Base-by-base conservation (phyloP, 2,888 invertebrate genomes). In the Cephus sareptanus region DNA sequence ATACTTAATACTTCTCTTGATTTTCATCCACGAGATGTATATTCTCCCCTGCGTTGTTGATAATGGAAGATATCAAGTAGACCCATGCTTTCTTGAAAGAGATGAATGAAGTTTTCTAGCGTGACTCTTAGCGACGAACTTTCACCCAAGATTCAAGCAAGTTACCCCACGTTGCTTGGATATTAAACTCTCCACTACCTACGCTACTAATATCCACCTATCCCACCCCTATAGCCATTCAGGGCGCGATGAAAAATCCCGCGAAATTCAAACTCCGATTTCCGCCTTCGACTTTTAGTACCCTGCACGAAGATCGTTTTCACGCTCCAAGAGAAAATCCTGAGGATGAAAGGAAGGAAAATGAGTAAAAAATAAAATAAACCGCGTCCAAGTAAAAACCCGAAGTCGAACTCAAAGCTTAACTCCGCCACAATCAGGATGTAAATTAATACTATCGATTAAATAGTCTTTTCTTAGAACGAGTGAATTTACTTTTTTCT, bases 291-390 rank as follows among this genome's bases (percentile, higher is more conserved):
- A 56, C 23, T 56, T 56, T 56, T 56, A 56, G 56, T 56, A 15
- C 56, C 15, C 56, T 56, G 56, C 56, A 56, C 56, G 56, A 56
- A 23, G 56, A 56, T 56, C 56, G 56, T 56, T 56, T 56, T 56
- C 56, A 56, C 56, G 56, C 56, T 56, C 56, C 56, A 56, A 56
- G 56, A 56, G 56, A 56, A 56, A 56, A 56, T 23, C 23, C 56
- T 56, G 40, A 34, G 34, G 34, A 37, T 40, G 68, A 37, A 71
- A 73, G 4, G 69, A 74, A 80, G 75, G 69, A 40, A 74, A 69
- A 74, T 34, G 33, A 37, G 33, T 74, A 71, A 23, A 71, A n/a
- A 71, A 34, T 31, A n/a, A 34, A 71, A 71, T 12, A 76, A 76
- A 6, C n/a, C 40, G 13, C 23, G 56, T 56, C 23, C 56, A 56